Evolutionary conservation across 2,797 vertebrate genomes (phyloP).

Genomic region (Sebastolobus altivelis): DNA sequence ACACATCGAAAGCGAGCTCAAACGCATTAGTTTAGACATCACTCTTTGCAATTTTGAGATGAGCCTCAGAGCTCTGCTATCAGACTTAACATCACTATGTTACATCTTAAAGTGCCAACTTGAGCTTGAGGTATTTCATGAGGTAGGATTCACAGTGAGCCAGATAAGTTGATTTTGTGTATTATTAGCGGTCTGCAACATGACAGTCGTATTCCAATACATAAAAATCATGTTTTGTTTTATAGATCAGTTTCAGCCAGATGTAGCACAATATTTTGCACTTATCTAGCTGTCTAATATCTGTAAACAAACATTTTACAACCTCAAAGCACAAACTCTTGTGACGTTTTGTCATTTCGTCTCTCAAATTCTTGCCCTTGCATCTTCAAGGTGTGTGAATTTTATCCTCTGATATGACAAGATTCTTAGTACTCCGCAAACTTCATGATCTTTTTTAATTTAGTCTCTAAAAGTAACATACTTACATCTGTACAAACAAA

Average conservation of each 20-base stretch:
- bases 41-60: not conserved
- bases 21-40: not conserved
- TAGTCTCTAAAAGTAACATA: constrained; percentile 39
- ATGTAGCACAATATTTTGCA: not conserved
- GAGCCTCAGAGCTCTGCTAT: not conserved
- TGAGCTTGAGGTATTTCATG: too few relatives aligned
- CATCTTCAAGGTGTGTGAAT: not conserved
- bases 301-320: not conserved
- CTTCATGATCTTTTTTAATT: constrained; percentile 26
- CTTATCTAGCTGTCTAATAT: not conserved
- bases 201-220: not conserved
- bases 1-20: not conserved
- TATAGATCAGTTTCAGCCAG: not conserved
- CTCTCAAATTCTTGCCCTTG: not conserved
- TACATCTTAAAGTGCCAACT: not conserved
- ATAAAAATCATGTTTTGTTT: not conserved
- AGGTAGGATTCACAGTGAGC: not conserved
- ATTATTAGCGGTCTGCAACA: not conserved
- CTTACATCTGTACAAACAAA: constrained; percentile 65
- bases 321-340: not conserved
- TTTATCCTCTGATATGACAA: not conserved
- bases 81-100: not conserved
- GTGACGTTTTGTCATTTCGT: not conserved
- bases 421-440: constrained; percentile 13
- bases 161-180: not conserved